Evolutionary conservation across 2,113 vertebrate genomes (phyloP).

Genomic region (Sterna hirundo): DNA sequence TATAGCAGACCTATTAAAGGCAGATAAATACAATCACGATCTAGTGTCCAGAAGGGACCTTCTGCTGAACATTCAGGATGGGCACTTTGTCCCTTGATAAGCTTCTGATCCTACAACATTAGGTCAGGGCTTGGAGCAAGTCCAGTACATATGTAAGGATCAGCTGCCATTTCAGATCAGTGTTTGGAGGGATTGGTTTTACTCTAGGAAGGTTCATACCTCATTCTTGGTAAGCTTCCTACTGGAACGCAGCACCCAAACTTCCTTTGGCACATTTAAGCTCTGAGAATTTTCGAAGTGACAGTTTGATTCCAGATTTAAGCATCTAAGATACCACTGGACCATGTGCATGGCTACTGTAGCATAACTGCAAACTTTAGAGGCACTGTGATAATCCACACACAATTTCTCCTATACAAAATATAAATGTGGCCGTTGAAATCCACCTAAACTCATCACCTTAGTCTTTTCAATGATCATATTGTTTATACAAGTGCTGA

Average conservation of each 20-base stretch:
- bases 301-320: neutral
- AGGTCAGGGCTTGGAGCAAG: neutral
- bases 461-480: neutral
- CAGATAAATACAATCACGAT: neutral
- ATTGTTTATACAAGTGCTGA: neutral
- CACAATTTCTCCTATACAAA: neutral
- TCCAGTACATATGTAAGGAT: neutral
- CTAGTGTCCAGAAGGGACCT: neutral
- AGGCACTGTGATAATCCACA: neutral
- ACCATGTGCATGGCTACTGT: neutral
- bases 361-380: neutral
- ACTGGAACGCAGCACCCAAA: neutral
- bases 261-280: neutral
- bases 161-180: neutral
- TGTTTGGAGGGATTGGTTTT: neutral
- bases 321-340: neutral
- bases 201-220: neutral
- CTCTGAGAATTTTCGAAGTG: neutral
- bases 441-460: neutral
- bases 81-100: neutral
- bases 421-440: neutral
- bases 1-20: neutral
- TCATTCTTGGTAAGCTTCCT: neutral
- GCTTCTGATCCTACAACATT: neutral
- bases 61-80: neutral